Conservation (phyloP, 2,888 invertebrate species). For the Adelphocoris suturalis region DNA sequence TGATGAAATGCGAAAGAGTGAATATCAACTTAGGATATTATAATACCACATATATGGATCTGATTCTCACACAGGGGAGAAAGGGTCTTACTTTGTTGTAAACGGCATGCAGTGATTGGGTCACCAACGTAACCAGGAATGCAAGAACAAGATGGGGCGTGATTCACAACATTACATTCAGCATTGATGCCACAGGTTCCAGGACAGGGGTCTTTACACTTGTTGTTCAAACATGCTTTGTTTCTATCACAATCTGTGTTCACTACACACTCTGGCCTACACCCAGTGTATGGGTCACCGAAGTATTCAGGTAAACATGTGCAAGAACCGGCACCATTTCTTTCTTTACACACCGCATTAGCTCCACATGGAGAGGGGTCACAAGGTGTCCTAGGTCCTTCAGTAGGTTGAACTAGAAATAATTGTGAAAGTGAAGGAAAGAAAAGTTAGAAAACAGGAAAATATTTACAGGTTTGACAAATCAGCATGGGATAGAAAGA, state of each 20-base stretch:
- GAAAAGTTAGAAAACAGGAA: constrained; percentile 40
- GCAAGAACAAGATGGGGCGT: constrained; percentile 90
- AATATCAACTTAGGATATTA: constrained; percentile 69
- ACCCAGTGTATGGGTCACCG: constrained; percentile 92
- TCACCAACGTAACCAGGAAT: constrained; percentile 89
- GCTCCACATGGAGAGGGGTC: constrained; percentile 93
- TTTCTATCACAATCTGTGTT: constrained; percentile 89
- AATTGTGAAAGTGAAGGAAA: constrained; percentile 45
- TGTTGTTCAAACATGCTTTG: constrained; percentile 90
- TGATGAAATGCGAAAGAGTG: constrained; percentile 66
- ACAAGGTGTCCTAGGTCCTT: constrained; percentile 88
- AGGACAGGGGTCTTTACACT: constrained; percentile 91
- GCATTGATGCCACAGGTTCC: constrained; percentile 90
- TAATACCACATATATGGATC: not conserved
- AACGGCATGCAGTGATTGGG: constrained; percentile 81
- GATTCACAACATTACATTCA: constrained; percentile 89
- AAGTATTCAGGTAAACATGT: constrained; percentile 89
- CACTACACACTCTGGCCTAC: constrained; percentile 91
- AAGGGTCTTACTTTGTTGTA: constrained; percentile 70
- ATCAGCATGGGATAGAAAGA: not conserved
- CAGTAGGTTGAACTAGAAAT: constrained; percentile 81
- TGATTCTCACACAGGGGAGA: not conserved
- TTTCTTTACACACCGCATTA: constrained; percentile 90
- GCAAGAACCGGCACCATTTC: constrained; percentile 91
- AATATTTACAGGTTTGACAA: constrained; percentile 25